These are phyloP conservation scores for Vespertilio murinus DNA, from an alignment of 2,797 vertebrate species.

Conservation along the genomic window DNA sequence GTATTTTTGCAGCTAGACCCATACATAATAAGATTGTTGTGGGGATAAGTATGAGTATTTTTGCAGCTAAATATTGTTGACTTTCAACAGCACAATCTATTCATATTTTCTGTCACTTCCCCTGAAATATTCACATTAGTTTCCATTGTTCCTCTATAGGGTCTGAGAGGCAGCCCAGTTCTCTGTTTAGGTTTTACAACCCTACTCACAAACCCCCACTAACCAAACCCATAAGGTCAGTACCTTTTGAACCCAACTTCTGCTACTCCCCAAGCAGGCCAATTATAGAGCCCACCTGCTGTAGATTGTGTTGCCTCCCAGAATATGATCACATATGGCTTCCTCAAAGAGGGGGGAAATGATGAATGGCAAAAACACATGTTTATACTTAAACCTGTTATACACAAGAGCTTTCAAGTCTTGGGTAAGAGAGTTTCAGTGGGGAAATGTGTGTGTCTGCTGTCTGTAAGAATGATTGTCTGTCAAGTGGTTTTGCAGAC, in stretches of 20 bases:
- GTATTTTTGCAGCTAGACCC: neutral
- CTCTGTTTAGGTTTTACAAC: constrained; percentile 49
- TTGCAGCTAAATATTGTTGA: neutral
- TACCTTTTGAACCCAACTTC: constrained; percentile 55
- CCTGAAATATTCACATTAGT: neutral
- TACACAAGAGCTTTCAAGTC: constrained; percentile 58
- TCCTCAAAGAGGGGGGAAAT: constrained; percentile 42
- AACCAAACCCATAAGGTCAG: constrained; percentile 56
- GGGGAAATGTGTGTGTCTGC: constrained; percentile 31
- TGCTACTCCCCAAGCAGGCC: constrained; percentile 54
- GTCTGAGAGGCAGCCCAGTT: neutral
- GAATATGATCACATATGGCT: constrained; percentile 57
- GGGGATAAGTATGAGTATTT: neutral
- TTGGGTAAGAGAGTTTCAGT: constrained; percentile 37
- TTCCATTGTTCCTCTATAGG: neutral
- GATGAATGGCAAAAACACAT: constrained; percentile 72
- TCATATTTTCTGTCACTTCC: neutral
- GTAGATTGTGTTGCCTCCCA: constrained; percentile 48
- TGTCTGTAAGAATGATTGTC: constrained; percentile 49
- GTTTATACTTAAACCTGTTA: constrained; percentile 68
- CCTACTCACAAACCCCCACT: constrained; percentile 45
- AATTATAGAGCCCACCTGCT: constrained; percentile 67
- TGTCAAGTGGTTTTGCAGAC: constrained; percentile 57
- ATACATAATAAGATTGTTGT: neutral
- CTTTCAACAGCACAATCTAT: neutral